These are phyloP conservation scores for Bettongia penicillata DNA, from an alignment of 2,113 vertebrate genomes.

Conservation along the genomic window DNA sequence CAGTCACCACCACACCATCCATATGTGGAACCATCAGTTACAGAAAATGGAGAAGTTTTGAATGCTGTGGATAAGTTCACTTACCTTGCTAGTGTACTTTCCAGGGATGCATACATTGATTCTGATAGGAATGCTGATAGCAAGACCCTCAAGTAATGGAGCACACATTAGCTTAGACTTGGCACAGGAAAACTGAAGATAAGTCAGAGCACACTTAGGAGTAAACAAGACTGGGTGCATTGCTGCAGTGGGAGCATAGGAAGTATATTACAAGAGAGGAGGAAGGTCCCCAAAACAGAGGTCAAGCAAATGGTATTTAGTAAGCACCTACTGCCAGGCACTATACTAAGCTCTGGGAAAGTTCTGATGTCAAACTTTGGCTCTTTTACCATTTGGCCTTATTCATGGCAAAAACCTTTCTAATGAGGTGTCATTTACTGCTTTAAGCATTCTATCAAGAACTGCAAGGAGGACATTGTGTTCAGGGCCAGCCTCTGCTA, in stretches of 20 bases:
- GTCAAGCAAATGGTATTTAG: background rate
- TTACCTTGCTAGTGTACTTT: too few species aligned
- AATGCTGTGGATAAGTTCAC: too few species aligned
- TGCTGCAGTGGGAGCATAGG: background rate
- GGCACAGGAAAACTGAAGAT: background rate
- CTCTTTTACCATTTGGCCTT: background rate
- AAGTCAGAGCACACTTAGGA: background rate
- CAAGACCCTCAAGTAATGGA: background rate
- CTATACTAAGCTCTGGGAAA: background rate
- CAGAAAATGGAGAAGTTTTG: too few species aligned
- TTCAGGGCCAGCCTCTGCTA: background rate
- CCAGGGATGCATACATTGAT: too few species aligned
- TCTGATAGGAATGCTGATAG: background rate
- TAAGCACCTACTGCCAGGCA: background rate
- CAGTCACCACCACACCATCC: too few species aligned
- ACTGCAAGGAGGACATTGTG: constrained; percentile 54
- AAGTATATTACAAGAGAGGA: background rate
- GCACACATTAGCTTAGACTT: background rate
- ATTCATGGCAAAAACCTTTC: constrained; percentile 25
- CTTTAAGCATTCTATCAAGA: constrained; percentile 36
- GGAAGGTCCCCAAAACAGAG: background rate
- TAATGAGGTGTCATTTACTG: constrained; percentile 37
- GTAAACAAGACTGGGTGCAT: background rate
- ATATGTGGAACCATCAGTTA: too few species aligned
- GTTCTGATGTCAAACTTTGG: background rate